Conservation (phyloP, 2,797 vertebrate species). For the Alcedo quadribrachys region DNA sequence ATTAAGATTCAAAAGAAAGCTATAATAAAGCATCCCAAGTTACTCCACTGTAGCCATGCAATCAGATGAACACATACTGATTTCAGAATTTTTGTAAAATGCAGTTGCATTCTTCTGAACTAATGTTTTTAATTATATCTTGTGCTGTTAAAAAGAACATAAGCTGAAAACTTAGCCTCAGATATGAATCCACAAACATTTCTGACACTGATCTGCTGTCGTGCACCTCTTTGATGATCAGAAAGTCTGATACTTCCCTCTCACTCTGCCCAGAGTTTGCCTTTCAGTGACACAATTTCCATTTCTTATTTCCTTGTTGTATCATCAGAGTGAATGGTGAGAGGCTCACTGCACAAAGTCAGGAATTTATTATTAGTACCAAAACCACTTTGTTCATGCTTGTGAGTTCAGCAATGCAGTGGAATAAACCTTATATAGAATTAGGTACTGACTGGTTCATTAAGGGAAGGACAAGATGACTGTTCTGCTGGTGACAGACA, state of each 20-base stretch:
- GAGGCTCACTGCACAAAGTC: background rate
- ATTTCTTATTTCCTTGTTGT: conserved; percentile 30
- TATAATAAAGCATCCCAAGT: background rate
- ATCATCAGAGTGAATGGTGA: background rate
- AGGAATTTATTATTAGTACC: background rate
- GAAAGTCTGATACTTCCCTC: background rate
- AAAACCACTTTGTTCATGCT: background rate
- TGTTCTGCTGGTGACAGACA: background rate
- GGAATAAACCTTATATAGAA: background rate
- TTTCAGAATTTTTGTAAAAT: background rate
- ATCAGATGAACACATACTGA: background rate
- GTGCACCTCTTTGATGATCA: background rate
- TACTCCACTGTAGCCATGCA: background rate
- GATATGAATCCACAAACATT: background rate
- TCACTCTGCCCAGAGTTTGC: background rate
- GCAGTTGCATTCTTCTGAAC: background rate
- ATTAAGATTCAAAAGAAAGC: background rate
- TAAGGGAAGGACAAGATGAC: background rate
- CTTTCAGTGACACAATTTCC: conserved; percentile 3
- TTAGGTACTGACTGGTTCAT: background rate
- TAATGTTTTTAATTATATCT: background rate
- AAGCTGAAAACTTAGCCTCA: background rate
- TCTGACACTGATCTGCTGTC: background rate
- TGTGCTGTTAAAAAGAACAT: background rate
- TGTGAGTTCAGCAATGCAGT: background rate